These are phyloP conservation scores for Iguana delicatissima DNA, from an alignment of 2,797 vertebrate species.

Conservation along the genomic window DNA sequence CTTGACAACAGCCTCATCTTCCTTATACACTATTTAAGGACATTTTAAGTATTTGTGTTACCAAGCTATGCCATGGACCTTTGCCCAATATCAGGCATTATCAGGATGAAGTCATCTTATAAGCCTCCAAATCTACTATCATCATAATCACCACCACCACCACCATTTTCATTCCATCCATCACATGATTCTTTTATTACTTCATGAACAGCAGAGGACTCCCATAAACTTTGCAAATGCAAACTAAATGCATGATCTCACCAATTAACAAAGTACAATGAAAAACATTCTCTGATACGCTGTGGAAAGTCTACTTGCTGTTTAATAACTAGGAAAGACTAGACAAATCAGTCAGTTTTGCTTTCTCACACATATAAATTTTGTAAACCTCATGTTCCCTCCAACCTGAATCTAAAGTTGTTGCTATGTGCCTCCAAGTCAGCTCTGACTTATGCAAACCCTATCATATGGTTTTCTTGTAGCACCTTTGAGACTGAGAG, in stretches of 20 bases:
- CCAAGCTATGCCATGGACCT: neutral
- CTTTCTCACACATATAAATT: no score
- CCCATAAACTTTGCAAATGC: neutral
- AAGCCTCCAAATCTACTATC: neutral
- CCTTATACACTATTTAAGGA: slow-evolving; percentile 36
- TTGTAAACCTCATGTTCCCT: no score
- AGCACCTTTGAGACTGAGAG: no score
- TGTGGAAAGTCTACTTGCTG: no score
- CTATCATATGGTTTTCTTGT: no score
- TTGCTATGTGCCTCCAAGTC: no score
- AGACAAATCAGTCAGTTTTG: no score
- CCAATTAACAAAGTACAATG: no score
- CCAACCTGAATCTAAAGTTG: no score
- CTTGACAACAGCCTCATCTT: slow-evolving; percentile 34
- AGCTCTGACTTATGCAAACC: no score
- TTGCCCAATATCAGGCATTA: neutral
- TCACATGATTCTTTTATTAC: neutral
- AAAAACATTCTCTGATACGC: neutral
- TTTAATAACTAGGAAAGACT: neutral
- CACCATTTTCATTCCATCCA: neutral
- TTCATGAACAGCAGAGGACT: no score
- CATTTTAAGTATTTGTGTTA: slow-evolving; percentile 44
- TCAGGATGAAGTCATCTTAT: neutral
- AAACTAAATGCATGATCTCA: neutral
- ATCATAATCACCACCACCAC: neutral